A percentile compares a stretch with the other conserved stretches of the same genome.
phyloP scores from a whole-genome alignment of 2,113 vertebrate species.

The Onychostruthus taczanowskii region DNA sequence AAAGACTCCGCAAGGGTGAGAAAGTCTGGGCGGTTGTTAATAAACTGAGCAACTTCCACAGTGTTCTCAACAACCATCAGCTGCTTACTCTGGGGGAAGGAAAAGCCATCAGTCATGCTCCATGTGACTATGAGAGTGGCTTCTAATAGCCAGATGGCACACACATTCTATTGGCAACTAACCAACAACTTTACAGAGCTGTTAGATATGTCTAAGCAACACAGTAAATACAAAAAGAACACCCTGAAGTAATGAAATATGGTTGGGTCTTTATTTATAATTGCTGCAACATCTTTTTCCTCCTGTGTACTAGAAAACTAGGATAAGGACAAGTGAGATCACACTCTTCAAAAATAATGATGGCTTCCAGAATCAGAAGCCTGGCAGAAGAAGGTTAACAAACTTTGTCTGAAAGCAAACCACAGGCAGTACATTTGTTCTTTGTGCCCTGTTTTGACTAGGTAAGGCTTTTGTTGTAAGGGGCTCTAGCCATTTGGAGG shows the following conservation, averaged over 20 bases:
- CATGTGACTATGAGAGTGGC: background rate
- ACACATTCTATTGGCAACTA: background rate
- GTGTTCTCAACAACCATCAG: conserved; percentile 86
- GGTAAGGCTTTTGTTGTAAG: background rate
- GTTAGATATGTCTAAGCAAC: background rate
- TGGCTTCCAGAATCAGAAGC: background rate
- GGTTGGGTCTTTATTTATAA: background rate
- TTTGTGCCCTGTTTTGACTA: background rate
- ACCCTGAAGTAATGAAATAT: background rate
- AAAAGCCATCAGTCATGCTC: background rate
- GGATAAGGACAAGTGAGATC: background rate
- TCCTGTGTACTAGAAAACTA: background rate
- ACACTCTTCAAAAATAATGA: background rate
- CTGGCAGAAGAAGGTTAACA: background rate
- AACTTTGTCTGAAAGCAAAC: background rate
- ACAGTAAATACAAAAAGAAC: background rate
- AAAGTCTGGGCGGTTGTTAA: conserved; percentile 86
- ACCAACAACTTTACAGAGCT: background rate
- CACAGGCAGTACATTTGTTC: background rate
- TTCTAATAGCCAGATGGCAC: background rate
- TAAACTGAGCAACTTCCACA: conserved; percentile 93
- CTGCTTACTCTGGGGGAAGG: conserved; percentile 73
- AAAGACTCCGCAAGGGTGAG: conserved; percentile 85
- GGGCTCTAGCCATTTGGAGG: background rate
- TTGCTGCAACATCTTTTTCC: background rate